These are phyloP conservation scores for Taeniopygia guttata DNA, from an alignment of 2,797 vertebrate species.

Conservation along the genomic window DNA sequence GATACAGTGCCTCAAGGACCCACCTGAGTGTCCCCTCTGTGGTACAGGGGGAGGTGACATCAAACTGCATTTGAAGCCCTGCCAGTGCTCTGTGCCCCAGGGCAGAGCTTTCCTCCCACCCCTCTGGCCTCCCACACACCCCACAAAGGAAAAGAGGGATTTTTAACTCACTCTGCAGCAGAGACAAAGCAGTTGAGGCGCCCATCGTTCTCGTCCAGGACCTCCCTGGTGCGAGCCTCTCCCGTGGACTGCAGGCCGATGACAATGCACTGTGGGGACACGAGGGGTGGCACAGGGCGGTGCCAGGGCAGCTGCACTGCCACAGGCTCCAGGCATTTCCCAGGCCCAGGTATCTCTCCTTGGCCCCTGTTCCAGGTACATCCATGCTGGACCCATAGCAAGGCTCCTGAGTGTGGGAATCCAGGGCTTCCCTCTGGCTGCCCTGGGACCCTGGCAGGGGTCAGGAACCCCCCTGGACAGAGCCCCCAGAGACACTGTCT, in stretches of 20 bases:
- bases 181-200: slow-evolving; percentile 95
- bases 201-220: slow-evolving; percentile 94
- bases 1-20: neutral
- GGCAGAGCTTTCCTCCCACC: neutral
- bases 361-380: neutral
- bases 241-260: slow-evolving; percentile 98
- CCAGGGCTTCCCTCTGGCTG: no score
- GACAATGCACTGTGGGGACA: slow-evolving; percentile 82
- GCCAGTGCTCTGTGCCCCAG: neutral
- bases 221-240: slow-evolving; percentile 94
- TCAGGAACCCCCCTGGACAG: no score
- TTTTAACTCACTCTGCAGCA: slow-evolving; percentile 80
- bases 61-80: neutral
- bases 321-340: neutral
- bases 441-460: no score
- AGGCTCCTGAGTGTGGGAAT: no score
- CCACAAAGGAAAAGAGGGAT: neutral
- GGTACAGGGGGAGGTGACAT: neutral
- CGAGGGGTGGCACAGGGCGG: neutral
- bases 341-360: neutral
- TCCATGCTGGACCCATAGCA: rapidly evolving
- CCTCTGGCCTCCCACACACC: neutral
- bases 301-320: neutral
- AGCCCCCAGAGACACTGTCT: no score
- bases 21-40: neutral